phyloP scores from a whole-genome alignment of 1,140 invertebrate species.

The Leptinotarsa undecemlineata region DNA sequence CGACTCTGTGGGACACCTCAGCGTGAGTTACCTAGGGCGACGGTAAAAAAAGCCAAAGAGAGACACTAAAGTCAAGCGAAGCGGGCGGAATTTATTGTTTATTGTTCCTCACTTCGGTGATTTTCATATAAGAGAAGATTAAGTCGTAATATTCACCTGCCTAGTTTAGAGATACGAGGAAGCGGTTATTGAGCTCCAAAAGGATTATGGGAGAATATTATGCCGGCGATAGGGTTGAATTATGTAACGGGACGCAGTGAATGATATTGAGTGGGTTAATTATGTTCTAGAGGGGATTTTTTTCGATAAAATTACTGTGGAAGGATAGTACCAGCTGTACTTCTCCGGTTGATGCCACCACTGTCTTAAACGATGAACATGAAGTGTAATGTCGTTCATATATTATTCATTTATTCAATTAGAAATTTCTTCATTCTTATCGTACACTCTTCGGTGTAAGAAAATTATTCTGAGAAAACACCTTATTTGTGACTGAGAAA shows the following conservation, averaged over 20 bases:
- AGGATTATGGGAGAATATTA: slow-evolving; percentile 3
- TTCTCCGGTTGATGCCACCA: too few species aligned
- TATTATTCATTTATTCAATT: too few species aligned
- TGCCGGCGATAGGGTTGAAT: background rate
- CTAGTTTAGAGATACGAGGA: background rate
- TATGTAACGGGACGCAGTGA: background rate
- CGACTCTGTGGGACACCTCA: background rate
- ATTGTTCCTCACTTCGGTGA: slow-evolving; percentile 9
- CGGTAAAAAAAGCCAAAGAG: background rate
- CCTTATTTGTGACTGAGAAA: too few species aligned
- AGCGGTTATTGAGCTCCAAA: background rate
- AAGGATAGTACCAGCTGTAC: too few species aligned
- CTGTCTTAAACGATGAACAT: too few species aligned
- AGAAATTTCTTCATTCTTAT: too few species aligned
- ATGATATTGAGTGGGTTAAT: background rate
- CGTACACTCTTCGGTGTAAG: too few species aligned
- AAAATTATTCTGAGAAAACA: too few species aligned
- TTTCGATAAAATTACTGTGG: too few species aligned
- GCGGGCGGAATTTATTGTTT: slow-evolving; percentile 9
- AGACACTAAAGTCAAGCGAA: slow-evolving; percentile 9
- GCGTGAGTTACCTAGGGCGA: background rate
- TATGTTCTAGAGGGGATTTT: background rate
- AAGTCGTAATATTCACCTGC: slow-evolving; percentile 6
- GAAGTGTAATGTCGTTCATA: too few species aligned
- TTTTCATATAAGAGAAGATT: slow-evolving; percentile 14